Evolutionary conservation across 2,888 invertebrate genomes (phyloP).

Genomic region (Taenaris catops): DNA sequence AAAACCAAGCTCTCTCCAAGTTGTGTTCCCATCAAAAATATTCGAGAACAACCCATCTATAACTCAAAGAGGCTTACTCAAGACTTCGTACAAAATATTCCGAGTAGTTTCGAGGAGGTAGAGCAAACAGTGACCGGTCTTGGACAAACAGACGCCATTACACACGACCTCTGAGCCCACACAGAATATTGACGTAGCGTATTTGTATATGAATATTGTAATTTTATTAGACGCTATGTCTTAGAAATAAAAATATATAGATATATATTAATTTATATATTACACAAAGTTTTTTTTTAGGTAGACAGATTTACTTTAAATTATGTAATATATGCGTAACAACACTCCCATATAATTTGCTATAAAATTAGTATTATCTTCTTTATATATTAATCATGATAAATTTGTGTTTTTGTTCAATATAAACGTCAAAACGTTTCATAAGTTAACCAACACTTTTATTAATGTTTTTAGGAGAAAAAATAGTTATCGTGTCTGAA

Average conservation of each 20-base stretch:
- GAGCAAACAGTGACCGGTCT: constrained; percentile 73
- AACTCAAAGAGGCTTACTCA: constrained; percentile 9
- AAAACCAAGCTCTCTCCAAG: background rate
- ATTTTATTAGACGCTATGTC: constrained; percentile 33
- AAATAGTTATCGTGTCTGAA: too few relatives aligned
- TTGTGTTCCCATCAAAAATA: constrained; percentile 7
- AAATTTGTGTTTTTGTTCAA: too few relatives aligned
- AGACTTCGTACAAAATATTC: constrained; percentile 45
- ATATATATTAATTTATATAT: too few relatives aligned
- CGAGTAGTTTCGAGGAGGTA: constrained; percentile 62
- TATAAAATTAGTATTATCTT: too few relatives aligned
- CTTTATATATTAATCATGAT: too few relatives aligned
- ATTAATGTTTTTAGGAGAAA: too few relatives aligned
- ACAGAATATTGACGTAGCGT: constrained; percentile 59
- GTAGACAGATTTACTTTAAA: too few relatives aligned
- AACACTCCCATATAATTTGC: too few relatives aligned
- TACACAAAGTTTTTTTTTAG: too few relatives aligned
- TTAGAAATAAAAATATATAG: constrained; percentile 8
- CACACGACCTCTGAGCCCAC: constrained; percentile 54
- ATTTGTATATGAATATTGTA: constrained; percentile 62
- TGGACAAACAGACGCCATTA: constrained; percentile 58
- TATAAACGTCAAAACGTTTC: too few relatives aligned
- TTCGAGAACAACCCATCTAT: constrained; percentile 6
- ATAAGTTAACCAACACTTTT: too few relatives aligned
- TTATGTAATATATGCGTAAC: too few relatives aligned